phyloP scores from a whole-genome alignment of 2,888 invertebrate genomes.

The Heliconius charithonia region DNA sequence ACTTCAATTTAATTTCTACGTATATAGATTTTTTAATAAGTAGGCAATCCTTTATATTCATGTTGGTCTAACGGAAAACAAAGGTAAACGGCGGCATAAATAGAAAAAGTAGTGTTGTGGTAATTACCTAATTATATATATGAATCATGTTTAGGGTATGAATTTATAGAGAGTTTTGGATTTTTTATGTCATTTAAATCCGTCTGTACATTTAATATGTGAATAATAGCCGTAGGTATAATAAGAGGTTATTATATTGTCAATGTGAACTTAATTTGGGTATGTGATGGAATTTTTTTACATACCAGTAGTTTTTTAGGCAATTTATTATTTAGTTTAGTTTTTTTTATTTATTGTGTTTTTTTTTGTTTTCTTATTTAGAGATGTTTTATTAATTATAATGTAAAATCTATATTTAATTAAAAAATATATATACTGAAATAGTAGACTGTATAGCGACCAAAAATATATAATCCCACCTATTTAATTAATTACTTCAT shows the following conservation, averaged over 20 bases:
- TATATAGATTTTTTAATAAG: neutral
- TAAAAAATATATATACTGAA: too few relatives aligned
- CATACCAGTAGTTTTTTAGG: neutral
- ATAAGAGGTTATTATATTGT: constrained; percentile 20
- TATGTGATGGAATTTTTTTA: neutral
- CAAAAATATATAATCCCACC: too few relatives aligned
- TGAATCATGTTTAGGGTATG: constrained; percentile 56
- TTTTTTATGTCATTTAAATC: constrained; percentile 43
- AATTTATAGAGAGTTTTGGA: constrained; percentile 38
- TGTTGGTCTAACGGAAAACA: neutral
- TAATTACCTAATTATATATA: constrained; percentile 68
- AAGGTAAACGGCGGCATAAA: constrained; percentile 54
- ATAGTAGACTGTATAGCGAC: too few relatives aligned
- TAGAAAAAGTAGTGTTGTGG: constrained; percentile 57
- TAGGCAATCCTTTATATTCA: constrained; percentile 3
- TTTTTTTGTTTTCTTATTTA: too few relatives aligned
- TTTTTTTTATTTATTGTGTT: neutral
- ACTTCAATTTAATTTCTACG: neutral
- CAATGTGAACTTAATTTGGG: neutral
- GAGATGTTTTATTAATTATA: too few relatives aligned
- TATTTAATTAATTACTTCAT: too few relatives aligned
- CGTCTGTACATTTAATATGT: constrained; percentile 36
- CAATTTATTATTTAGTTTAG: neutral
- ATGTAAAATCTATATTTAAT: too few relatives aligned
- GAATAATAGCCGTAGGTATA: constrained; percentile 8